Evolutionary conservation across 37 sponge, comb jelly and placozoan species (phyloP).

Genomic region (Axinella damicornis): DNA sequence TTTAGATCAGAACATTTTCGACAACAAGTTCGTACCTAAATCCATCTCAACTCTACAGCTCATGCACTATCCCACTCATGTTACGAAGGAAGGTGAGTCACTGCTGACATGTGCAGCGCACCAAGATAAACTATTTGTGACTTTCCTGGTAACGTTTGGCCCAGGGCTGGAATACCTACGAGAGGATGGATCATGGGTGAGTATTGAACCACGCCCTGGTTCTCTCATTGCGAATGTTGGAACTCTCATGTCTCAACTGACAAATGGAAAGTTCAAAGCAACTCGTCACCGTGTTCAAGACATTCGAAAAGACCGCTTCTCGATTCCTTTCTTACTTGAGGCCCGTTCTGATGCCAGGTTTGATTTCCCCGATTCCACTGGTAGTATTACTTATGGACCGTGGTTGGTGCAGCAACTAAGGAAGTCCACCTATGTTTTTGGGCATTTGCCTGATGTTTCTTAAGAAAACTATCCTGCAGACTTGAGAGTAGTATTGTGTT

Average conservation of each 20-base stretch:
- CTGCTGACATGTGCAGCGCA: constrained; percentile 50
- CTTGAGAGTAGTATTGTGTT: too few species aligned
- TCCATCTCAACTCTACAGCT: constrained; percentile 52
- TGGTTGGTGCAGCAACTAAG: constrained; percentile 24
- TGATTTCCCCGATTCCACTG: constrained; percentile 39
- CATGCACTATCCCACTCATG: constrained; percentile 62
- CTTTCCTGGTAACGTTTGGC: constrained; percentile 53
- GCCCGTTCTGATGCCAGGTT: constrained; percentile 52
- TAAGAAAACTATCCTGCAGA: too few species aligned
- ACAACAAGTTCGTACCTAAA: too few species aligned
- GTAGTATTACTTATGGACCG: constrained; percentile 43
- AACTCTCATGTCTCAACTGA: constrained; percentile 22
- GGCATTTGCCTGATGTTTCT: too few species aligned
- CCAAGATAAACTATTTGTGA: constrained; percentile 52
- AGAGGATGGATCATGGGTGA: constrained; percentile 36
- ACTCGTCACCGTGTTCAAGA: constrained; percentile 66
- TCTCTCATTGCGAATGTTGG: constrained; percentile 65
- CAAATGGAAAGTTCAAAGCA: constrained; percentile 61
- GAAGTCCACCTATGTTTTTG: too few species aligned
- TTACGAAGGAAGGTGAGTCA: neutral
- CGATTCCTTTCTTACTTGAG: constrained; percentile 70
- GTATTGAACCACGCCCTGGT: constrained; percentile 39
- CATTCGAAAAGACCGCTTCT: constrained; percentile 44
- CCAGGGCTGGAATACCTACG: constrained; percentile 44
- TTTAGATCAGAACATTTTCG: too few species aligned